Conservation (phyloP, 1,140 invertebrate species). For the Hirudo medicinalis region DNA sequence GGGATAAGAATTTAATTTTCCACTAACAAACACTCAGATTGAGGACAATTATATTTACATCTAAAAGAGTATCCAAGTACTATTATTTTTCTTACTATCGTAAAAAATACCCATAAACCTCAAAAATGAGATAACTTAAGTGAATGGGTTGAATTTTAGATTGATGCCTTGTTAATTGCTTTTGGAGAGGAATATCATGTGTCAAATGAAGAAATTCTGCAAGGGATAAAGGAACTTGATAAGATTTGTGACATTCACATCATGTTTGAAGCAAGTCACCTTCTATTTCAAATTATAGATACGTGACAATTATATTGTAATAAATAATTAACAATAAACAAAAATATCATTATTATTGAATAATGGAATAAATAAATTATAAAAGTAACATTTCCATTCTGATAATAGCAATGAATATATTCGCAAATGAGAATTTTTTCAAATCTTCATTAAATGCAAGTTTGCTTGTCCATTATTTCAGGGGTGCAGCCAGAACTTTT, state of each 20-base stretch:
- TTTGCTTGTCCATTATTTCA: conserved; percentile 4
- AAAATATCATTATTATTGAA: too few species aligned
- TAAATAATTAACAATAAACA: too few species aligned
- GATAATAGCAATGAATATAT: conserved; percentile 3
- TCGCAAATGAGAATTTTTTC: background rate
- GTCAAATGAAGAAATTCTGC: conserved; percentile 33
- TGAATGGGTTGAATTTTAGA: conserved; percentile 24
- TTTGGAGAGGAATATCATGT: conserved; percentile 32
- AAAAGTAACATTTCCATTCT: background rate
- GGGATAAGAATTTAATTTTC: background rate
- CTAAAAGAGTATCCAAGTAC: background rate
- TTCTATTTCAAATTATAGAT: background rate
- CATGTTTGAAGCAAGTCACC: conserved; percentile 32
- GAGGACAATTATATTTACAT: background rate
- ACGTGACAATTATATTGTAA: too few species aligned
- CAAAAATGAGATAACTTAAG: too few species aligned
- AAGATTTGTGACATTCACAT: conserved; percentile 32
- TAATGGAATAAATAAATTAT: too few species aligned
- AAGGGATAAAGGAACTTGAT: conserved; percentile 33
- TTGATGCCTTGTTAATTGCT: conserved; percentile 32
- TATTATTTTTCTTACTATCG: too few species aligned
- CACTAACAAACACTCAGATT: background rate
- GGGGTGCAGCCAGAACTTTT: conserved; percentile 6
- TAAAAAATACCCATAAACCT: too few species aligned
- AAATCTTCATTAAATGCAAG: background rate